A percentile compares a stretch with the other conserved stretches of the same genome.
These are phyloP conservation scores for Dusona sp. DNA, from an alignment of 2,888 invertebrate genomes.

Conservation along the genomic window DNA sequence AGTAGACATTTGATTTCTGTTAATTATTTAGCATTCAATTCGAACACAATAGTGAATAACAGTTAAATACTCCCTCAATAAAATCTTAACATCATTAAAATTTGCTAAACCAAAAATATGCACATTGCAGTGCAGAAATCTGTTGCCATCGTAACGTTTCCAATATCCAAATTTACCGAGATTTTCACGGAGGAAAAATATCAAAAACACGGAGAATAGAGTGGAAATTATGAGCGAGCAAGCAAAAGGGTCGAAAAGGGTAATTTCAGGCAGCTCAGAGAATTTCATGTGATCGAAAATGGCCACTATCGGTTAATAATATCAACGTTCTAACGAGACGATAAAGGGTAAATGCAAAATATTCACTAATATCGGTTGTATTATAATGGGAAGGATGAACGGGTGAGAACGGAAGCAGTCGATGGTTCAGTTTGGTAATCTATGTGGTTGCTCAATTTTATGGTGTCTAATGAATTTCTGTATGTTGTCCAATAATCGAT, in stretches of 20 bases:
- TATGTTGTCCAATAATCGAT: not conserved
- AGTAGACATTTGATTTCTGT: not conserved
- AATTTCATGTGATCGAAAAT: conserved; percentile 1
- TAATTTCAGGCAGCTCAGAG: not conserved
- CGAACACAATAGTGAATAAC: not conserved
- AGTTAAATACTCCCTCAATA: not conserved
- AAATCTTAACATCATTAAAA: not conserved
- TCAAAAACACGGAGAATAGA: not conserved
- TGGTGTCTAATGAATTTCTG: not conserved
- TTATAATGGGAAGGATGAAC: not conserved
- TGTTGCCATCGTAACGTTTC: not conserved
- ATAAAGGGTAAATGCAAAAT: conserved; percentile 20
- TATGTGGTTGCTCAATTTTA: not conserved
- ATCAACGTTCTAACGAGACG: conserved; percentile 22
- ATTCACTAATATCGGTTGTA: not conserved
- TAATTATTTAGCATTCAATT: not conserved
- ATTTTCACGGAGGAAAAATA: not conserved
- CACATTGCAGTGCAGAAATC: not conserved
- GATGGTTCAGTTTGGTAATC: not conserved
- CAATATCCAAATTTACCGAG: not conserved
- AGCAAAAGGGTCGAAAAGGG: not conserved
- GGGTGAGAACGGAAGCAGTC: not conserved
- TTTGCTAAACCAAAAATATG: not conserved
- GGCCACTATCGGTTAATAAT: conserved; percentile 14
- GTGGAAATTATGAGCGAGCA: not conserved